Base-by-base conservation (phyloP, 2,113 vertebrate genomes). In the Xyliphius kryptos region DNA sequence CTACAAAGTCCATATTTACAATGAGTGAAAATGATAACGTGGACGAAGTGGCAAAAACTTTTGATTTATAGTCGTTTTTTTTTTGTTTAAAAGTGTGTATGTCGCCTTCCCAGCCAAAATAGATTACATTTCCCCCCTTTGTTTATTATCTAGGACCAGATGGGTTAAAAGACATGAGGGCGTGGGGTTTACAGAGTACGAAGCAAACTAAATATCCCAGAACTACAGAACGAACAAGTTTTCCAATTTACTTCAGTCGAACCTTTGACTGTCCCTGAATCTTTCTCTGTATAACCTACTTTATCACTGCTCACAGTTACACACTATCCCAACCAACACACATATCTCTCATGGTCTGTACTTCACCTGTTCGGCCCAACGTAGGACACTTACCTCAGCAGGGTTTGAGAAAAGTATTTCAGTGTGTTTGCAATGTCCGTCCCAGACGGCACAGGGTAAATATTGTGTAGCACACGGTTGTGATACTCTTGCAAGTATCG, bases 361-460 rank as follows among this genome's bases (percentile, higher is more conserved):
- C 77, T 77, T 86, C 80, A 85, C 85, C 86, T 87, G 80, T 81
- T 72, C 70, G 64, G 71, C 81, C 75, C 78, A 73, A 79, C 79
- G 79, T 79, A 60, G 79, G 68, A 80, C 84, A 91, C 96, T 97
- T 97, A 99, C 96, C 96, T 97, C 90, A 99, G 88, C 77, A 99
- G 89, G 2, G 95, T 99, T 84, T 99, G 96, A 85, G 96, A 97
- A 92, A 99, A 99, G 87, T 99, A 99, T 88, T 99, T 99, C 93
- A 99, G 86, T 85, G 96, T 99, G 87, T 99, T 99, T 90, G 96
- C 96, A 87, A 99, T 99, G 88, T 99, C 96, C 84, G 95, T 97
- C 87, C 96, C 96, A 74, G 95, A 97, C 74, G 96, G 96, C 83
- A 99, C 96, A 74, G 96, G 96, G 78, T 99, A 99, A 86, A 97